Conservation (phyloP, 2,888 invertebrate species). For the Ctenicera cuprea region DNA sequence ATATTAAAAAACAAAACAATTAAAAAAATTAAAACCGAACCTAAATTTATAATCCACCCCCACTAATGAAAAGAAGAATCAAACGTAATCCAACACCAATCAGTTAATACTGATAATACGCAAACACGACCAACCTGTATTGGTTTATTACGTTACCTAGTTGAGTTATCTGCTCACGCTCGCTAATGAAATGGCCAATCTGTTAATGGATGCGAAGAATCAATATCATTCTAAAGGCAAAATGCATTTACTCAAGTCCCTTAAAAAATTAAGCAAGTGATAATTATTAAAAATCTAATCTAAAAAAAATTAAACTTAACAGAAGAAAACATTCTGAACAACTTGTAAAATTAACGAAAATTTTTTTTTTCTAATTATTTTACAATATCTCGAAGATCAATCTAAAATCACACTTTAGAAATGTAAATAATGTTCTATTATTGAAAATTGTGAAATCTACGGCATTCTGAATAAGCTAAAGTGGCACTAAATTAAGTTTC, state of each 20-base stretch:
- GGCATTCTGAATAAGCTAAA: not conserved
- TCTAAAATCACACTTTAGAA: no score
- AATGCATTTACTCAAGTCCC: not conserved
- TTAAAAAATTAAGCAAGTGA: not conserved
- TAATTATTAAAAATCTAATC: not conserved
- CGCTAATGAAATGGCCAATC: conserved; percentile 66
- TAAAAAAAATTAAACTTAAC: not conserved
- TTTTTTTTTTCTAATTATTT: no score
- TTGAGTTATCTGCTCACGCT: conserved; percentile 62
- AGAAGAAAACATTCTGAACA: no score
- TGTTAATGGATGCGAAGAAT: conserved; percentile 61
- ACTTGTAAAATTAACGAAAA: no score
- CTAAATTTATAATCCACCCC: conserved; percentile 23
- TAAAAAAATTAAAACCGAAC: conserved; percentile 1
- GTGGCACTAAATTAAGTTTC: conserved; percentile 28
- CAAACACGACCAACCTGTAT: conserved; percentile 63
- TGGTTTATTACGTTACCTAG: conserved; percentile 65
- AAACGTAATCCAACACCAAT: conserved; percentile 69
- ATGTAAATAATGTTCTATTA: not conserved
- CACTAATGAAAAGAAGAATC: conserved; percentile 48
- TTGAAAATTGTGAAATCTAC: not conserved
- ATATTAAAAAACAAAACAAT: no score
- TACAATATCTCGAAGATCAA: no score
- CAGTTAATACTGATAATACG: conserved; percentile 69
- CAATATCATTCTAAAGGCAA: conserved; percentile 43